Base-by-base conservation (phyloP, 2,113 vertebrate genomes). In the Lates calcarifer region DNA sequence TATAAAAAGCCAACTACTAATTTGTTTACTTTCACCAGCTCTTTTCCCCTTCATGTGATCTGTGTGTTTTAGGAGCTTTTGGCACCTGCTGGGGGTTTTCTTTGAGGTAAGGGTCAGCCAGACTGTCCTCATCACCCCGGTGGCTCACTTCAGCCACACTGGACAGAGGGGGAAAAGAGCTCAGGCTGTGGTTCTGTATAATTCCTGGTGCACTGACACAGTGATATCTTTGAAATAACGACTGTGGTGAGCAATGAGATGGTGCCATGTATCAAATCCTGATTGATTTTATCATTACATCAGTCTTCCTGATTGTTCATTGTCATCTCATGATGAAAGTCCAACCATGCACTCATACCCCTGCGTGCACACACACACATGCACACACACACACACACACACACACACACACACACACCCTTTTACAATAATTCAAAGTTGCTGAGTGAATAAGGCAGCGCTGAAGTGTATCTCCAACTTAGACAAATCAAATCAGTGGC, bases 21-120 rank as follows among this genome's bases (percentile, higher is more conserved):
- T 88, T 89, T 89, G 87, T 94, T 91, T 90, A 90, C 80, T 87
- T 91, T 90, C 76, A 87, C 72, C 92, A 87, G 79, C 71, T 79
- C 63, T 10, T 24, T 70, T 89, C 28, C 51, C 26, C 86, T 85
- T 79, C n/a, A 76, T 90, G 65, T 79, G 70, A 84, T 78, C 22
- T 72, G 49, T 77, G 49, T 45, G 53, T 78, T 84, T 35, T 17
- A 24, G 75, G 71, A 63, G 68, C 39, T 84, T 43, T 77, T 91
- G 90, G 88, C 86, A 91, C 83, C 86, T 90, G 81, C 45, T 11
- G 31, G 68, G 77, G 77, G 28, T 35, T 84, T 82, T 85, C 81
- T 78, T 61, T 72, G 63, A 83, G 51, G 29, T 83, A 74, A 74
- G 58, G 77, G 74, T 82, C 68, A 86, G 83, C 84, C 85, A 90